A percentile compares a stretch with the other conserved stretches of the same genome.
Evolutionary conservation across 2,888 invertebrate species (phyloP).

Genomic region (Luffia ferchaultella): DNA sequence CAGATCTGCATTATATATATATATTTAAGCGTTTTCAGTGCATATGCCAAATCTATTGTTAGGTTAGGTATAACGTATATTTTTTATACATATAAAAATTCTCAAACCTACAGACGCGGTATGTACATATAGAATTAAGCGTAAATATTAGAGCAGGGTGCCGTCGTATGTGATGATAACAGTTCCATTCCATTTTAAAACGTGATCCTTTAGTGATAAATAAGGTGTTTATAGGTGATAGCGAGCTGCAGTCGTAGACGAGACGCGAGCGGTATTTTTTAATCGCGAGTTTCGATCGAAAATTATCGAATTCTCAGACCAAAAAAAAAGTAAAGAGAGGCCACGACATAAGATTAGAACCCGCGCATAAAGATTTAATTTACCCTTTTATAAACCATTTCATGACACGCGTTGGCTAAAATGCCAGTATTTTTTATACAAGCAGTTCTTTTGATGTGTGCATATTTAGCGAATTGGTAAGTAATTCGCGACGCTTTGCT

Average conservation of each 20-base stretch:
- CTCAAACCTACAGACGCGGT: background rate
- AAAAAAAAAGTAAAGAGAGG: too few species aligned
- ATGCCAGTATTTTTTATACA: too few species aligned
- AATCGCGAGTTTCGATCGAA: background rate
- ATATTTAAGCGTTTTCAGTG: background rate
- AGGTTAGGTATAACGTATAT: background rate
- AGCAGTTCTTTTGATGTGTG: too few species aligned
- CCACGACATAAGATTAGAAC: too few species aligned
- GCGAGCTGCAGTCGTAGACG: background rate
- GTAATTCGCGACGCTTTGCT: too few species aligned
- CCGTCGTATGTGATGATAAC: constrained; percentile 32
- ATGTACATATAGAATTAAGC: background rate
- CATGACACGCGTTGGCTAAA: too few species aligned
- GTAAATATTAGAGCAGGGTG: constrained; percentile 25
- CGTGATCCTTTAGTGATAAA: constrained; percentile 43
- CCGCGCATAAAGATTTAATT: too few species aligned
- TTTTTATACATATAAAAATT: background rate
- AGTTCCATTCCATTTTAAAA: constrained; percentile 39
- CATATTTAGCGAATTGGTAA: too few species aligned
- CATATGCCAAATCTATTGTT: background rate
- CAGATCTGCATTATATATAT: background rate
- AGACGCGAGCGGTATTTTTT: background rate
- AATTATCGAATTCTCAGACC: too few species aligned
- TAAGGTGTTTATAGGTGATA: background rate
- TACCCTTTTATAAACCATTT: too few species aligned